Percentiles rank a stretch among this genome's conserved stretches.
Conservation (phyloP, 2,888 invertebrate genomes). For the Nowickia ferox region DNA sequence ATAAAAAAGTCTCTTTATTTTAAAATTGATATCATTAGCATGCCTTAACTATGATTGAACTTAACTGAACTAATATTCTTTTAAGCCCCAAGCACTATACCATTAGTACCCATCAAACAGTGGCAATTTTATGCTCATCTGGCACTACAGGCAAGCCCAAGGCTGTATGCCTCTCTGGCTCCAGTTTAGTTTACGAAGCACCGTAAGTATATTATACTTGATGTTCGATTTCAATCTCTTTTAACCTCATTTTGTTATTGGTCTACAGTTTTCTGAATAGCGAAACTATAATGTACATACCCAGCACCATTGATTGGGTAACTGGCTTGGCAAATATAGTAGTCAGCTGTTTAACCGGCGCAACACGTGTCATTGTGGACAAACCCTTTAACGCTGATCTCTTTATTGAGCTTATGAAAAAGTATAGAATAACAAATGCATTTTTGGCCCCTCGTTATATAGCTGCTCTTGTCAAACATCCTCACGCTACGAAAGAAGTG, state of each 20-base stretch:
- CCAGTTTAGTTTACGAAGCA: conserved; percentile 8
- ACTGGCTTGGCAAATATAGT: conserved; percentile 74
- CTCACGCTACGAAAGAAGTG: conserved; percentile 67
- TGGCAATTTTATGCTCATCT: conserved; percentile 66
- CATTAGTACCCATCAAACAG: conserved; percentile 55
- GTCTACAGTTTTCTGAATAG: conserved; percentile 24
- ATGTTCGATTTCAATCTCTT: no score
- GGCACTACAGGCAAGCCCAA: conserved; percentile 68
- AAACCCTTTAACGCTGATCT: conserved; percentile 74
- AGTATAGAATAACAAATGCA: conserved; percentile 74
- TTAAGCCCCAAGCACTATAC: conserved; percentile 48
- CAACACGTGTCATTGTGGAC: conserved; percentile 75
- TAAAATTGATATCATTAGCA: not conserved
- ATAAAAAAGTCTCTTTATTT: no score
- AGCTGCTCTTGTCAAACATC: conserved; percentile 70
- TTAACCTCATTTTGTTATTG: not conserved
- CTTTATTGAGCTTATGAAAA: conserved; percentile 75
- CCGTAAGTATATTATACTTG: conserved; percentile 27
- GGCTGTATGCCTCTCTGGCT: conserved; percentile 45
- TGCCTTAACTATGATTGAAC: not conserved
- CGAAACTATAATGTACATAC: conserved; percentile 70
- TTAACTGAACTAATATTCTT: not conserved
- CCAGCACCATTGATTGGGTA: conserved; percentile 76
- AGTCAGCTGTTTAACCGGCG: conserved; percentile 71
- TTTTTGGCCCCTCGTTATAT: conserved; percentile 76